phyloP scores from a whole-genome alignment of 2,113 vertebrate species.

The Malaclemys terrapin region DNA sequence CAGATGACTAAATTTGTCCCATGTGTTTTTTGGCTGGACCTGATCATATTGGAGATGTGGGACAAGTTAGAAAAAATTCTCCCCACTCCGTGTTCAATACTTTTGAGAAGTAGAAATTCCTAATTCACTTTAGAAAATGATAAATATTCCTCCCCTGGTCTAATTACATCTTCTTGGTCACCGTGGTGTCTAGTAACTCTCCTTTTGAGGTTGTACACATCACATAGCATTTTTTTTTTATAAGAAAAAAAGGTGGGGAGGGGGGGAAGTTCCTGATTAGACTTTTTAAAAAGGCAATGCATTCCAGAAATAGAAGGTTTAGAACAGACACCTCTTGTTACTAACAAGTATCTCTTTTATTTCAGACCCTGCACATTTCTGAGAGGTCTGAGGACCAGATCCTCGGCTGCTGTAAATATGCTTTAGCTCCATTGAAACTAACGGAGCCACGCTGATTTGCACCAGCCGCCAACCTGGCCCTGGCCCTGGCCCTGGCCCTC shows the following conservation, averaged over 20 bases:
- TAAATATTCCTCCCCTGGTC: conserved; percentile 73
- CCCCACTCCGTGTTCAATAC: conserved; percentile 64
- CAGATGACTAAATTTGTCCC: conserved; percentile 64
- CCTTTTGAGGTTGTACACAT: conserved; percentile 61
- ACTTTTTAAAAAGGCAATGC: not conserved
- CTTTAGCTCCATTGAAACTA: not conserved
- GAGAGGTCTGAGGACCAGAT: not conserved
- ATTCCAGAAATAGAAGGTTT: not conserved
- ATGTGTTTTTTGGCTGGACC: conserved; percentile 63
- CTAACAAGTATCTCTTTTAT: not conserved
- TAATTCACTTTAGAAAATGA: conserved; percentile 76
- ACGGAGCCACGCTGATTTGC: no score
- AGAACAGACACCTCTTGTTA: not conserved
- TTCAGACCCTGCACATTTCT: not conserved
- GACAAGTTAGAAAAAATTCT: conserved; percentile 60
- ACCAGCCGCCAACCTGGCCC: no score
- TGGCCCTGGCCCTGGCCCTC: no score
- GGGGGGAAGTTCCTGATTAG: conserved; percentile 32
- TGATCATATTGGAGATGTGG: conserved; percentile 63
- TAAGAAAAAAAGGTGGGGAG: not conserved
- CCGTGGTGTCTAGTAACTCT: conserved; percentile 70
- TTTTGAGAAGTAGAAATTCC: conserved; percentile 70
- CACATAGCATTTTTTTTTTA: not conserved
- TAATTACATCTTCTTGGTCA: conserved; percentile 76
- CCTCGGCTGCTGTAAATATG: not conserved